These are phyloP conservation scores for Xenops minutus DNA, from an alignment of 2,797 vertebrate genomes.

Conservation along the genomic window DNA sequence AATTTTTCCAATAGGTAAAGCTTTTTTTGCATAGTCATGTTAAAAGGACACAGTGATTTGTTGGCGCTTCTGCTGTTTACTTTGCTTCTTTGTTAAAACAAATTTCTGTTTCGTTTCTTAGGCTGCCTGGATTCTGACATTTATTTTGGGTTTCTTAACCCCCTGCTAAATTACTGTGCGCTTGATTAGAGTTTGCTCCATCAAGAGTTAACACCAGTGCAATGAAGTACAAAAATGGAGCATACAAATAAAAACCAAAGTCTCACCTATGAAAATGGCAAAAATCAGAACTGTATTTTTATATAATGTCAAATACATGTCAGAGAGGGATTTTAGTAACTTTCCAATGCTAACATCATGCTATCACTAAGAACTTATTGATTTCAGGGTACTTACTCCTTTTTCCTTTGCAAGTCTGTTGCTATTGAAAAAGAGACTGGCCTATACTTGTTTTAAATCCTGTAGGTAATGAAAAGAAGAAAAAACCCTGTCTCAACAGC, in stretches of 20 bases:
- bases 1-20: not conserved
- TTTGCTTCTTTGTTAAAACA: not conserved
- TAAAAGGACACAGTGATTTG: not conserved
- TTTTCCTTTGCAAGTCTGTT: not conserved
- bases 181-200: not conserved
- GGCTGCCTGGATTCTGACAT: not conserved
- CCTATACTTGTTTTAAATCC: not conserved
- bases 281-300: not conserved
- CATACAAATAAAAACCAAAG: not conserved
- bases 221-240: not conserved
- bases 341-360: not conserved
- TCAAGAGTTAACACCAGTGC: not conserved
- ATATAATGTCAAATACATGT: not conserved
- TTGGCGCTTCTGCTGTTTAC: not conserved
- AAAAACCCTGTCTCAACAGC: not conserved
- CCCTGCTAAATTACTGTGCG: not conserved
- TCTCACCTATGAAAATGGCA: not conserved
- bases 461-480: not conserved
- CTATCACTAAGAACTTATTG: not conserved
- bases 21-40: conserved; percentile 16
- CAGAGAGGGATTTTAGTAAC: not conserved
- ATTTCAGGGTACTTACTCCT: not conserved
- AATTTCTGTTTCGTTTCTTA: not conserved
- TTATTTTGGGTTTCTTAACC: not conserved
- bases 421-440: not conserved